These are phyloP conservation scores for Anthopleura xanthogrammica DNA, from an alignment of 92 coral and sea anemone species.

Conservation along the genomic window DNA sequence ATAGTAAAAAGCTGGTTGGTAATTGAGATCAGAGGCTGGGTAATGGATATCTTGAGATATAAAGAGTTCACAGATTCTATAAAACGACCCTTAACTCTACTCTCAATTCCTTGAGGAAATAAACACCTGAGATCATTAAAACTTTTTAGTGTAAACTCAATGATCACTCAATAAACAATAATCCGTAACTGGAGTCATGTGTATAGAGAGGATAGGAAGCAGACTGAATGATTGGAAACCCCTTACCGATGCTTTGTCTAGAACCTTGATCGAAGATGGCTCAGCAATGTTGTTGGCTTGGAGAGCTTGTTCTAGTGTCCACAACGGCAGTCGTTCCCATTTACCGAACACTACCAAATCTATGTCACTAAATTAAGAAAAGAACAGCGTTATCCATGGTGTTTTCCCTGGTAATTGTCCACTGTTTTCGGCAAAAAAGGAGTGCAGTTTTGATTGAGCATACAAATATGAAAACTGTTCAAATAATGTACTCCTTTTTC, in stretches of 20 bases:
- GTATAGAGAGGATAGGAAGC: slow-evolving; percentile 13
- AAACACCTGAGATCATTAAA: background rate
- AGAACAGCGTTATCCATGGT: background rate
- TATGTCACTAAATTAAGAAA: slow-evolving; percentile 65
- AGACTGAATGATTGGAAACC: background rate
- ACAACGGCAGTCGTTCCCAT: slow-evolving; percentile 87
- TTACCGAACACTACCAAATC: slow-evolving; percentile 96
- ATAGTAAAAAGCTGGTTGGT: background rate
- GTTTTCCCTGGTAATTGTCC: background rate
- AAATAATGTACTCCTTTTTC: background rate
- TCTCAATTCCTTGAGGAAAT: background rate
- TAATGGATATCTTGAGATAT: slow-evolving; percentile 16
- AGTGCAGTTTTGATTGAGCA: background rate
- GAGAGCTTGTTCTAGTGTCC: slow-evolving; percentile 93
- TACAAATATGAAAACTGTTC: background rate
- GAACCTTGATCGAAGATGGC: slow-evolving; percentile 81
- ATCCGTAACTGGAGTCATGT: background rate
- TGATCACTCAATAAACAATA: background rate
- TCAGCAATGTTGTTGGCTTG: slow-evolving; percentile 92
- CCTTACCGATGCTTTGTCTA: slow-evolving; percentile 97
- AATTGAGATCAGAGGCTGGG: background rate
- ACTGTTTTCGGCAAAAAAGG: background rate
- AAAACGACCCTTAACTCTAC: background rate
- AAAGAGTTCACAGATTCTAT: slow-evolving; percentile 7
- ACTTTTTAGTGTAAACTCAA: background rate